Base-by-base conservation (phyloP, 1,140 invertebrate species). In the Dermatophagoides farinae region DNA sequence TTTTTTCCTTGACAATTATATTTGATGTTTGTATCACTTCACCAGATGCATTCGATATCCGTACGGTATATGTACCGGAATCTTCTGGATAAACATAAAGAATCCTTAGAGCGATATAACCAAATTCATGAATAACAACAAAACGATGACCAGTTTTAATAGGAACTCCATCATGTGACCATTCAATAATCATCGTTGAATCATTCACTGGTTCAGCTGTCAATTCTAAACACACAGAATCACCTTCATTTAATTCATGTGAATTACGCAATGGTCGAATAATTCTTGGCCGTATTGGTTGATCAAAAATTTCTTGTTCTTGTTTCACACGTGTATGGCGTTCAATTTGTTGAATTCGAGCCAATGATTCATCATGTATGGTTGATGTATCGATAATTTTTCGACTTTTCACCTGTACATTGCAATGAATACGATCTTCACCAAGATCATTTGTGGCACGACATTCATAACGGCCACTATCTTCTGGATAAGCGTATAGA, bases 141-240 rank as follows among this genome's bases (percentile, higher is more conserved):
- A 62, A 57, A 41, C 63, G 23, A 40, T 55, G 53, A 6, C 53
- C 90, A 70, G 86, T 83, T 0, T 84, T 87, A 43, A 91, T 80
- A 61, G 86, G 85, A 67, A 82, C 79, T 50, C 86, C 86, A 72
- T 91, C 87, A 70, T 88, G 89, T 69, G 79, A 90, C 88, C 88
- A 92, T 72, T 90, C 86, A n/a, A 91, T 86, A 74, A 87, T 86
- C 41, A 92, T 71, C 66, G 93, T 91, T 0, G 87, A 79, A 75
- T 96, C 90, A 18, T 88, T 92, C 2, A 90, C 85, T 16, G 90
- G 90, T 73, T 93, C 88, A 16, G 95, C 76, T 73, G 92, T 93
- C 69, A 88, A 92, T 76, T 97, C 93, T 74, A 97, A 97, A 69
- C 97, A 91, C 55, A 88, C 88, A 67, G 90, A 85, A 65, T 90